Evolutionary conservation across 2,113 vertebrate species (phyloP).

Genomic region (Desmodus rotundus): DNA sequence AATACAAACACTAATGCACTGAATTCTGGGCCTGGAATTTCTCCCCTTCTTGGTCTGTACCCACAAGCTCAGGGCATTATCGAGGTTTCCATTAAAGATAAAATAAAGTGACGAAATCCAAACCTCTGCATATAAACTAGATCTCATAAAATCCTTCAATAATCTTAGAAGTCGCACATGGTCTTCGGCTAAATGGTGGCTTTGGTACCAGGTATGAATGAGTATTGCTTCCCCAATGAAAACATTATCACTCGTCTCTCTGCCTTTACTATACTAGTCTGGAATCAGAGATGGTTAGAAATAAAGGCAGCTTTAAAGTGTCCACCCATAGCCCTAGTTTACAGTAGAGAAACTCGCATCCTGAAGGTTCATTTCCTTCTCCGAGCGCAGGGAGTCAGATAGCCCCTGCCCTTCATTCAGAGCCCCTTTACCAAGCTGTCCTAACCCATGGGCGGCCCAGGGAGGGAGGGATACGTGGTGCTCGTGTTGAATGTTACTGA

Average conservation of each 20-base stretch:
- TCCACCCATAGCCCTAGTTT: fast-evolving
- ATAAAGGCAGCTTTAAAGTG: neutral
- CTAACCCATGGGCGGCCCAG: fast-evolving
- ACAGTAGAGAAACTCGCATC: neutral
- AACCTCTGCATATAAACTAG: neutral
- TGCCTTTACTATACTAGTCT: neutral
- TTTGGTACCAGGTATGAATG: neutral
- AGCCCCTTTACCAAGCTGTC: neutral
- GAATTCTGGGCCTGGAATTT: too few species aligned
- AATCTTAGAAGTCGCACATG: too few species aligned
- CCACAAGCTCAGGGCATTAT: fast-evolving
- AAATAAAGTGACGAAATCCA: too few species aligned
- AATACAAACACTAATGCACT: fast-evolving
- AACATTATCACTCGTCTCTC: neutral
- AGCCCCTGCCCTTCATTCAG: fast-evolving
- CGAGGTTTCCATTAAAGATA: too few species aligned
- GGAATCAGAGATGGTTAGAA: neutral
- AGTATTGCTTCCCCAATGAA: neutral
- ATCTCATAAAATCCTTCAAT: neutral
- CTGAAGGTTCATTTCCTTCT: fast-evolving
- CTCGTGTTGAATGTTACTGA: fast-evolving
- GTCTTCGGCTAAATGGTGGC: neutral
- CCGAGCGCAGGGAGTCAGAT: neutral
- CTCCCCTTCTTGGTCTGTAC: neutral
- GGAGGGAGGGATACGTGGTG: fast-evolving